Evolutionary conservation across 2,888 invertebrate species (phyloP).

Genomic region (Atethmia centrago): DNA sequence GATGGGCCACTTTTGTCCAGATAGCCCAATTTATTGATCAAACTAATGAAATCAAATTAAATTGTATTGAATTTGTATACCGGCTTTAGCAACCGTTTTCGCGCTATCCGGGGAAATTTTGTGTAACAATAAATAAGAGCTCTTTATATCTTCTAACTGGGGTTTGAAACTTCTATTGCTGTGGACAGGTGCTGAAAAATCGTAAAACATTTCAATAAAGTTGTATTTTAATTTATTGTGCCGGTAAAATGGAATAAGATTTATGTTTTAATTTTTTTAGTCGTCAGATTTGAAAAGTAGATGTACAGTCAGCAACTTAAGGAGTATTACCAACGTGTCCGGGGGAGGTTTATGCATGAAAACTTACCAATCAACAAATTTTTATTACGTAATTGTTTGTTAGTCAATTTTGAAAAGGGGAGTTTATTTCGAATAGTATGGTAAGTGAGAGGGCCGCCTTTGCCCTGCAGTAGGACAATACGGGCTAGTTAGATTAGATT

Average conservation of each 20-base stretch:
- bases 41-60: slow-evolving; percentile 25
- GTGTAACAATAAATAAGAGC: slow-evolving; percentile 81
- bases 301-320: background rate
- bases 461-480: background rate
- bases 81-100: slow-evolving; percentile 58
- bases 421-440: background rate
- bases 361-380: background rate
- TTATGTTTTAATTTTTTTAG: no score
- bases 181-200: slow-evolving; percentile 72
- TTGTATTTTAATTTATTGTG: slow-evolving; percentile 1
- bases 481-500: background rate
- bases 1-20: slow-evolving; percentile 52
- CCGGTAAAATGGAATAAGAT: background rate
- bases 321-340: background rate
- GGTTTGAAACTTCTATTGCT: slow-evolving; percentile 78
- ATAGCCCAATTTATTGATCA: slow-evolving; percentile 48
- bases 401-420: background rate
- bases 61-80: slow-evolving; percentile 56
- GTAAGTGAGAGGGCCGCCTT: background rate
- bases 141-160: slow-evolving; percentile 84
- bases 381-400: background rate
- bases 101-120: slow-evolving; percentile 60
- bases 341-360: background rate
- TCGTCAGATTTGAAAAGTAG: no score
- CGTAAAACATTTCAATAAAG: slow-evolving; percentile 34